phyloP scores from a whole-genome alignment of 2,113 vertebrate species.

The Actenoides lindsayi region DNA sequence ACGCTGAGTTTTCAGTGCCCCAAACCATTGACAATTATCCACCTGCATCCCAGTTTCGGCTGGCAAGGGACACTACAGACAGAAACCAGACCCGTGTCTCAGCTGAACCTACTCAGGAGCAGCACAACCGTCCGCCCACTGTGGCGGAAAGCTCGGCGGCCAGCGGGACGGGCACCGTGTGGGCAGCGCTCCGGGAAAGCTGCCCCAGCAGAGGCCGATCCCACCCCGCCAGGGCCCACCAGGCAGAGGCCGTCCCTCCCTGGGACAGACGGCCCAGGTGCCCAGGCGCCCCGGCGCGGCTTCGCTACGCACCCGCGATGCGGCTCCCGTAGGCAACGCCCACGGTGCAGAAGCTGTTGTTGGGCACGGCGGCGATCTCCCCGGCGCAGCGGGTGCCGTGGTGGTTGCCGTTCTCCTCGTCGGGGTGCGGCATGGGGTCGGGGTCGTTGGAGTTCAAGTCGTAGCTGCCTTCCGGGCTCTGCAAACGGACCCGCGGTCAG shows the following conservation, averaged over 20 bases:
- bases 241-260: too few species aligned
- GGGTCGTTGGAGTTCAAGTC: conserved; percentile 97
- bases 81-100: neutral
- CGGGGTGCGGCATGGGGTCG: conserved; percentile 95
- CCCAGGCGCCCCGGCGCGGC: too few species aligned
- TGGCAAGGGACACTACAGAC: neutral
- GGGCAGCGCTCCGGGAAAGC: neutral
- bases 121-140: neutral
- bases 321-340: conserved; percentile 93
- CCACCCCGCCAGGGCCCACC: fast-evolving
- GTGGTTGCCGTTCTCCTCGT: conserved; percentile 88
- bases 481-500: neutral
- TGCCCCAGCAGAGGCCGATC: neutral
- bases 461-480: conserved; percentile 97
- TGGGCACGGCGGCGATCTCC: conserved; percentile 92
- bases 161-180: too few species aligned
- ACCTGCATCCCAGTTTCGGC: neutral
- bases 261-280: neutral
- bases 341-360: conserved; percentile 96
- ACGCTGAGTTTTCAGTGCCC: neutral
- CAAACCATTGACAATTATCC: fast-evolving
- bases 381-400: conserved; percentile 96
- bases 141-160: too few species aligned
- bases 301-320: conserved; percentile 84
- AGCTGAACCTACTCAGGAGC: neutral